phyloP scores from a whole-genome alignment of 2,888 invertebrate species.

The Drosophila villosipedis region DNA sequence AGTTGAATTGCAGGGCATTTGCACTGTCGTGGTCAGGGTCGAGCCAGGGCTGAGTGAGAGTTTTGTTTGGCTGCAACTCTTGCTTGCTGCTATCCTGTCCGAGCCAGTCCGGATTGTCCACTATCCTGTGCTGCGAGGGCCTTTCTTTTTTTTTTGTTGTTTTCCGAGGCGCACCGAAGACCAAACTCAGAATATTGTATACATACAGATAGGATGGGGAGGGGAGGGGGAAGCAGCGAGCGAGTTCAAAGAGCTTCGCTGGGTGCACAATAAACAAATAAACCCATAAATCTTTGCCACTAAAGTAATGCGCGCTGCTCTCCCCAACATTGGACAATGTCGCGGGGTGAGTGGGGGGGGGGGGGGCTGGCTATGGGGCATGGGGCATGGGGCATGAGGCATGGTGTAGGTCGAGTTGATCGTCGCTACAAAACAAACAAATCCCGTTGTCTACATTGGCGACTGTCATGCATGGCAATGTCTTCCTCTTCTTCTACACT shows the following conservation, averaged over 20 bases:
- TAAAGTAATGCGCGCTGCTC: constrained; percentile 62
- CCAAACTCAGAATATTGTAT: constrained; percentile 49
- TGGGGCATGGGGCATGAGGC: not conserved
- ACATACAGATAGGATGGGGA: constrained; percentile 3
- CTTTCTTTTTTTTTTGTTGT: constrained; percentile 2
- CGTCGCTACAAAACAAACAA: constrained; percentile 71
- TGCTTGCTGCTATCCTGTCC: constrained; percentile 20
- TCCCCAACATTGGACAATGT: constrained; percentile 5
- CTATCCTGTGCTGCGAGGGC: not conserved
- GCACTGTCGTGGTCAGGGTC: not conserved
- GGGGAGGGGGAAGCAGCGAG: not conserved
- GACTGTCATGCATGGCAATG: constrained; percentile 71
- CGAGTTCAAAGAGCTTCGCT: constrained; percentile 11
- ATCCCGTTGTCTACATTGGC: constrained; percentile 73
- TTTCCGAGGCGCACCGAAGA: constrained; percentile 40
- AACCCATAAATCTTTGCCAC: constrained; percentile 77
- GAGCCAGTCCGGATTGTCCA: constrained; percentile 1
- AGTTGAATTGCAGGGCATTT: constrained; percentile 18
- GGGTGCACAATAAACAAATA: constrained; percentile 70
- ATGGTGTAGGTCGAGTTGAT: constrained; percentile 48
- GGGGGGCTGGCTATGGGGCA: not conserved
- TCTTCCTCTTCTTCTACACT: constrained; percentile 30
- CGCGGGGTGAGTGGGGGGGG: not conserved
- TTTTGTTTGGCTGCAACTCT: constrained; percentile 8
- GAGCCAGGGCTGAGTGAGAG: not conserved